A percentile compares a stretch with the other conserved stretches of the same genome.
Evolutionary conservation across 2,113 vertebrate genomes (phyloP).

Genomic region (Gambusia affinis): DNA sequence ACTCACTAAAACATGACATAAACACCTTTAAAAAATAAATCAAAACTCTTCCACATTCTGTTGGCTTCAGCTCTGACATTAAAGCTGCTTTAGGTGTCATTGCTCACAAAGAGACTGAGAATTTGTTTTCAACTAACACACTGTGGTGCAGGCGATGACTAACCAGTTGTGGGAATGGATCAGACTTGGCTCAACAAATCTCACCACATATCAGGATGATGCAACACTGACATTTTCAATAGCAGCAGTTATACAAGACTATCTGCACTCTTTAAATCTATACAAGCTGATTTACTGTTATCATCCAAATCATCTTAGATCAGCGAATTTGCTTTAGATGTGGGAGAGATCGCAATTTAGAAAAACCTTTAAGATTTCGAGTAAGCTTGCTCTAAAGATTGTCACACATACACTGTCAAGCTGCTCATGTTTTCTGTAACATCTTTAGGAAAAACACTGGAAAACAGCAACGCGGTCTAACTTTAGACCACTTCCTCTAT

Average conservation of each 20-base stretch:
- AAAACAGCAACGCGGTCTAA: constrained; percentile 42
- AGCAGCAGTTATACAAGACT: constrained; percentile 45
- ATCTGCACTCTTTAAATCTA: constrained; percentile 29
- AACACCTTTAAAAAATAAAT: not conserved
- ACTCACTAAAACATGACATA: constrained; percentile 38
- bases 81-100: constrained; percentile 37
- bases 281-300: not conserved
- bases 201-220: constrained; percentile 60
- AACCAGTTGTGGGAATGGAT: constrained; percentile 67
- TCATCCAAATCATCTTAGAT: not conserved
- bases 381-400: constrained; percentile 9
- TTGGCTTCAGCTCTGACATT: constrained; percentile 28
- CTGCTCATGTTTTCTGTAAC: constrained; percentile 2
- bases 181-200: constrained; percentile 57
- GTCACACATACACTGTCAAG: constrained; percentile 2
- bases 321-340: not conserved
- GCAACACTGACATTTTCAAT: constrained; percentile 63
- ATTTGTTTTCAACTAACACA: constrained; percentile 62
- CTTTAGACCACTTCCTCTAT: constrained; percentile 73
- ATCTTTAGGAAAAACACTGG: constrained; percentile 34
- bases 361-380: not conserved
- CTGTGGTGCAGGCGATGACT: constrained; percentile 65
- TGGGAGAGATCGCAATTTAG: not conserved
- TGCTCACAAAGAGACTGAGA: constrained; percentile 56
- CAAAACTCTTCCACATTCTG: constrained; percentile 4